Conservation (phyloP, 2,113 vertebrate genomes). For the Tautogolabrus adspersus region DNA sequence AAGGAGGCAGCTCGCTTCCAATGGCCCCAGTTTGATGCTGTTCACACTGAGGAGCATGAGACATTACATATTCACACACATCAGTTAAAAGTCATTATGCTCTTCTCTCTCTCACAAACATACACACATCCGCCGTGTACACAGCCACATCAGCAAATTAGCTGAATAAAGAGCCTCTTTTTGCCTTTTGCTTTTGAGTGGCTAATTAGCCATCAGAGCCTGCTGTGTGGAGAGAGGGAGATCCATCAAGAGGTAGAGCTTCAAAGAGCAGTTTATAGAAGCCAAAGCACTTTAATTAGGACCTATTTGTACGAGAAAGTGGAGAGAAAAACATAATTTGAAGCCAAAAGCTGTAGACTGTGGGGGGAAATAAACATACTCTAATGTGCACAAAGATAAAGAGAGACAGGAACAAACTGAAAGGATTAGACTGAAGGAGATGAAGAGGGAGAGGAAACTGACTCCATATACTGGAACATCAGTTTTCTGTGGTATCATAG, state of each 20-base stretch:
- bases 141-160: slow-evolving; percentile 76
- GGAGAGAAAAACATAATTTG: slow-evolving; percentile 66
- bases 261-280: slow-evolving; percentile 83
- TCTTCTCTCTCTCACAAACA: slow-evolving; percentile 62
- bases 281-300: slow-evolving; percentile 85
- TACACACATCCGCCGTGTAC: slow-evolving; percentile 55
- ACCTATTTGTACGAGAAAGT: slow-evolving; percentile 78
- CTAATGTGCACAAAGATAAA: slow-evolving; percentile 30
- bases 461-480: slow-evolving; percentile 22
- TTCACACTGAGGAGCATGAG: slow-evolving; percentile 47
- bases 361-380: slow-evolving; percentile 64
- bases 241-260: slow-evolving; percentile 82
- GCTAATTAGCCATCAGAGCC: slow-evolving; percentile 82
- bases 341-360: slow-evolving; percentile 66
- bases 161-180: slow-evolving; percentile 79
- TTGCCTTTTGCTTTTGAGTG: slow-evolving; percentile 75
- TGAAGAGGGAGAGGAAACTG: slow-evolving; percentile 38
- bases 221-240: slow-evolving; percentile 64
- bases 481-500: slow-evolving; percentile 41
- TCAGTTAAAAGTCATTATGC: slow-evolving; percentile 78
- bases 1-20: slow-evolving; percentile 46
- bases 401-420: slow-evolving; percentile 33
- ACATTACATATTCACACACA: slow-evolving; percentile 65
- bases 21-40: slow-evolving; percentile 54
- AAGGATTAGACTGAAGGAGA: slow-evolving; percentile 44